phyloP scores from a whole-genome alignment of 2,113 vertebrate species.

The Fregetta grallaria region DNA sequence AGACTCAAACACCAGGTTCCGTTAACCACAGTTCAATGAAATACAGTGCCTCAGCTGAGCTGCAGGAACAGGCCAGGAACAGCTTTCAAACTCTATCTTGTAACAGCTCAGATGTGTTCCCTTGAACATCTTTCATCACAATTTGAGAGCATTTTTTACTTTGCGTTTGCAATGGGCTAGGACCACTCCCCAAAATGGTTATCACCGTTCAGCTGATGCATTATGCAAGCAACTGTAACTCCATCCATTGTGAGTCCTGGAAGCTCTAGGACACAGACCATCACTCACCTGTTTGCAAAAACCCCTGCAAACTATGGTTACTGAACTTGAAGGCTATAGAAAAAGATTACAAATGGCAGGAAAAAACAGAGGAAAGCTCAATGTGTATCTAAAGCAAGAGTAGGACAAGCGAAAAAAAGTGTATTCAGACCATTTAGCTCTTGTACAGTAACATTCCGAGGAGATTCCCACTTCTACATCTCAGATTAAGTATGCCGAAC shows the following conservation, averaged over 20 bases:
- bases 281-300: neutral
- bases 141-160: neutral
- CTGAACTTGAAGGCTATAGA: neutral
- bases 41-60: neutral
- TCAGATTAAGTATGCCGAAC: neutral
- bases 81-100: neutral
- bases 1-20: neutral
- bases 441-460: neutral
- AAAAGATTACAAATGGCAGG: neutral
- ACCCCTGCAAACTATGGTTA: neutral
- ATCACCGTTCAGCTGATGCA: neutral
- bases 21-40: neutral
- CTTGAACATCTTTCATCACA: neutral
- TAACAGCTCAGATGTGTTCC: neutral
- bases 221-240: neutral
- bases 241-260: neutral
- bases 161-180: neutral
- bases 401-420: neutral
- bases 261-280: neutral
- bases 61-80: neutral
- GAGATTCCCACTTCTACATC: neutral
- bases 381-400: neutral
- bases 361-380: neutral
- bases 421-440: neutral
- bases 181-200: neutral